Conservation (phyloP, 1,140 invertebrate genomes). For the Plodia interpunctella region DNA sequence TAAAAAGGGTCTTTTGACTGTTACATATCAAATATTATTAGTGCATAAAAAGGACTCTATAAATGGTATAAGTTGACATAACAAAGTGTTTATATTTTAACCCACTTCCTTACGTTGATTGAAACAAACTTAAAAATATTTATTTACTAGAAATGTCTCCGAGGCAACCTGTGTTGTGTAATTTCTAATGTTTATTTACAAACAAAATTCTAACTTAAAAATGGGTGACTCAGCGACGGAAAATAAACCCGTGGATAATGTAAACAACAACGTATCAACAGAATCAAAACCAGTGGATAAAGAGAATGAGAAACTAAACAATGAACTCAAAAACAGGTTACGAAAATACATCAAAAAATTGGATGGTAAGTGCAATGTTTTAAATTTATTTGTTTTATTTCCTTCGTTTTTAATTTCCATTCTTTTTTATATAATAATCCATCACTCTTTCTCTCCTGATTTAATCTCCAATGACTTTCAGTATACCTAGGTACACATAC, state of each 20-base stretch:
- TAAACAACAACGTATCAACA: slow-evolving; percentile 18
- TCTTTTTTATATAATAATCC: too few relatives aligned
- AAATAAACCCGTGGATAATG: slow-evolving; percentile 38
- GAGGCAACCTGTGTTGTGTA: background rate
- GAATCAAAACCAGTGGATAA: slow-evolving; percentile 31
- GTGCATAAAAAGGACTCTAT: too few relatives aligned
- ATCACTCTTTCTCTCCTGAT: too few relatives aligned
- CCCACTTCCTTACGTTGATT: too few relatives aligned
- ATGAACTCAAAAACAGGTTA: slow-evolving; percentile 49
- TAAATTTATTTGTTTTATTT: background rate
- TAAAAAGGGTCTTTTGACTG: too few relatives aligned
- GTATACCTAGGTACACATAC: too few relatives aligned
- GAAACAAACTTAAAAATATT: too few relatives aligned
- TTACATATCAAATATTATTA: too few relatives aligned
- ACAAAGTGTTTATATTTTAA: too few relatives aligned
- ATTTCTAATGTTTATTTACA: background rate
- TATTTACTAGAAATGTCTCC: too few relatives aligned
- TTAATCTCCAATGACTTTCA: too few relatives aligned
- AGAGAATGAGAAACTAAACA: slow-evolving; percentile 44
- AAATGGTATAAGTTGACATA: too few relatives aligned
- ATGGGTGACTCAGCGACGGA: slow-evolving; percentile 43
- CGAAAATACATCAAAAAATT: slow-evolving; percentile 63
- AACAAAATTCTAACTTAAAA: slow-evolving; percentile 15
- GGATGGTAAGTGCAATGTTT: slow-evolving; percentile 50
- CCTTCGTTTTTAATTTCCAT: background rate